Conservation (phyloP, 2,888 invertebrate species). For the Vannuccia rotundouncinata region DNA sequence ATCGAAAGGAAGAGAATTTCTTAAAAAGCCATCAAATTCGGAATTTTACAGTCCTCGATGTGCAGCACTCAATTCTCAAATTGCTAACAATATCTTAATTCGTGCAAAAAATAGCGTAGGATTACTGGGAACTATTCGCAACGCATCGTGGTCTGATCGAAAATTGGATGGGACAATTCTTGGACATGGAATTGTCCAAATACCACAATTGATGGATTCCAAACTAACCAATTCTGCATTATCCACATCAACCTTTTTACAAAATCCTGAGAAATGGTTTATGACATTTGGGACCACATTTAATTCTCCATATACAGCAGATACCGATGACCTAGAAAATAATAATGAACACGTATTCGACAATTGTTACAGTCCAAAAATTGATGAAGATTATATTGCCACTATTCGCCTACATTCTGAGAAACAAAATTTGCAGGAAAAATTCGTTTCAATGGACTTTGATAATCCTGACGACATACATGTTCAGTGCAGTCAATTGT, state of each 20-base stretch:
- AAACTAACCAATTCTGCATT: not conserved
- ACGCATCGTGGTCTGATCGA: not conserved
- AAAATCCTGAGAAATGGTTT: not conserved
- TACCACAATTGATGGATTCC: not conserved
- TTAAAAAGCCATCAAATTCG: too few species aligned
- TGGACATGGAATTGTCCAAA: not conserved
- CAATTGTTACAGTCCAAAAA: not conserved
- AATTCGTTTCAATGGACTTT: not conserved
- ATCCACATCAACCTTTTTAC: not conserved
- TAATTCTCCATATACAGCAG: not conserved
- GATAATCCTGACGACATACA: not conserved
- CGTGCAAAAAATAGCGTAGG: not conserved
- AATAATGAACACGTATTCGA: not conserved
- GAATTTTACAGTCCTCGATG: too few species aligned
- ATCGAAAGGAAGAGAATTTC: too few species aligned
- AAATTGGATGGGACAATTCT: not conserved
- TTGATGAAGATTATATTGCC: not conserved
- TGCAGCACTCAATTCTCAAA: not conserved
- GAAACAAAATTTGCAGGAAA: not conserved
- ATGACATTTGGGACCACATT: not conserved
- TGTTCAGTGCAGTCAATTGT: too few species aligned
- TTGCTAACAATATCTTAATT: not conserved
- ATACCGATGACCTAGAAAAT: not conserved
- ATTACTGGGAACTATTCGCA: too few species aligned
- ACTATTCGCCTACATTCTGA: not conserved